Percentiles rank a stretch among this genome's conserved stretches.
These are phyloP conservation scores for Melipona bicolor DNA, from an alignment of 2,888 invertebrate genomes.

Conservation along the genomic window DNA sequence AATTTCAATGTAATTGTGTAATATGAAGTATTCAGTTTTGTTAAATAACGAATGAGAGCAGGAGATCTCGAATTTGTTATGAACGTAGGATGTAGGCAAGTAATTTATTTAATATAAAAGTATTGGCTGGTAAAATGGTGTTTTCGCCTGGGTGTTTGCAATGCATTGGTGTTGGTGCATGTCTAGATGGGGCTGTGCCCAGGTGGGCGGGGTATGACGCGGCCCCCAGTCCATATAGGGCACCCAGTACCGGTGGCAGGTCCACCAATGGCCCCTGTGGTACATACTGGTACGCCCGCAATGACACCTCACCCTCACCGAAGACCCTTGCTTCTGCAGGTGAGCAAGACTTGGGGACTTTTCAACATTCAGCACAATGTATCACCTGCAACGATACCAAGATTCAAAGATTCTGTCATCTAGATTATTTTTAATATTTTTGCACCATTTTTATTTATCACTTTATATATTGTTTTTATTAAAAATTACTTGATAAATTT, in stretches of 20 bases:
- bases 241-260: slow-evolving; percentile 82
- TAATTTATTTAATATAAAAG: slow-evolving; percentile 72
- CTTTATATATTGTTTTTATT: not conserved
- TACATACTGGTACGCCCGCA: slow-evolving; percentile 81
- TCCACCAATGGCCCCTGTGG: slow-evolving; percentile 82
- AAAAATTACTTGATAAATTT: slow-evolving; percentile 15
- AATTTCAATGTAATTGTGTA: slow-evolving; percentile 32
- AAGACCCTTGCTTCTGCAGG: slow-evolving; percentile 94
- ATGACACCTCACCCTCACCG: slow-evolving; percentile 87
- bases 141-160: slow-evolving; percentile 84
- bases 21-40: slow-evolving; percentile 34
- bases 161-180: slow-evolving; percentile 85
- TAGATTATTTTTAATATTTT: slow-evolving; percentile 26
- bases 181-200: slow-evolving; percentile 84
- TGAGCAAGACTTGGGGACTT: slow-evolving; percentile 86
- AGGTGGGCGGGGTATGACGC: slow-evolving; percentile 83
- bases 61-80: slow-evolving; percentile 60
- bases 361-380: slow-evolving; percentile 65
- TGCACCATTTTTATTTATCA: slow-evolving; percentile 39
- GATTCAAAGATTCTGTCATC: slow-evolving; percentile 16
- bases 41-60: slow-evolving; percentile 32
- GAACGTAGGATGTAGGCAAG: slow-evolving; percentile 73
- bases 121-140: slow-evolving; percentile 81
- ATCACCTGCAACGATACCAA: slow-evolving; percentile 57
- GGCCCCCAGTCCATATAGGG: slow-evolving; percentile 83